phyloP scores from a whole-genome alignment of 2,888 invertebrate species.

The Toxonevra muliebris region DNA sequence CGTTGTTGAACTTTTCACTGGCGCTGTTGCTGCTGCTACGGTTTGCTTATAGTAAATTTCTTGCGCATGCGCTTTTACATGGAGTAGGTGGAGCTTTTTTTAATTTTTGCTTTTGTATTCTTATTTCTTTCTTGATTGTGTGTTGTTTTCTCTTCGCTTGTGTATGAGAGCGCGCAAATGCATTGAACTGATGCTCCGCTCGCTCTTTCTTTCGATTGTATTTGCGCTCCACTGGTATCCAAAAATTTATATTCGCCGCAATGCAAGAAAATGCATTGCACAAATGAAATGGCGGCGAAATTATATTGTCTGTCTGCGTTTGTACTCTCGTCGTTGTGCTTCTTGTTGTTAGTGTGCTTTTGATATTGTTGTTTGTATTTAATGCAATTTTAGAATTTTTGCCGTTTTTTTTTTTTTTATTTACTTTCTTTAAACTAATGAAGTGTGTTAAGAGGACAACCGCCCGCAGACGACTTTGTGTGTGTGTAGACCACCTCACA shows the following conservation, averaged over 20 bases:
- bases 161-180: too few species aligned
- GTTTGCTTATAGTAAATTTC: conserved; percentile 29
- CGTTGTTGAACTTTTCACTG: conserved; percentile 12
- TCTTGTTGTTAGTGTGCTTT: conserved; percentile 4
- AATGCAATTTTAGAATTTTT: conserved; percentile 28
- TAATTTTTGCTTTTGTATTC: too few species aligned
- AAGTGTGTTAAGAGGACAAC: conserved; percentile 64
- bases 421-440: conserved; percentile 47
- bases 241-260: too few species aligned
- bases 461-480: conserved; percentile 22
- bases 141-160: too few species aligned
- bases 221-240: background rate
- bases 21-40: conserved; percentile 29
- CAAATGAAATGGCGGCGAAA: conserved; percentile 20
- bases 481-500: conserved; percentile 4
- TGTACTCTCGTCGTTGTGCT: background rate
- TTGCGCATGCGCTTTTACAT: conserved; percentile 44
- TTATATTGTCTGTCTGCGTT: conserved; percentile 1
- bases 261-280: background rate
- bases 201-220: background rate
- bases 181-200: too few species aligned
- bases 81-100: conserved; percentile 54
- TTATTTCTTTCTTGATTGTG: too few species aligned
- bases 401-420: too few species aligned
- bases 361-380: conserved; percentile 1